phyloP scores from a whole-genome alignment of 2,797 vertebrate species.

The Taenioides sp. region DNA sequence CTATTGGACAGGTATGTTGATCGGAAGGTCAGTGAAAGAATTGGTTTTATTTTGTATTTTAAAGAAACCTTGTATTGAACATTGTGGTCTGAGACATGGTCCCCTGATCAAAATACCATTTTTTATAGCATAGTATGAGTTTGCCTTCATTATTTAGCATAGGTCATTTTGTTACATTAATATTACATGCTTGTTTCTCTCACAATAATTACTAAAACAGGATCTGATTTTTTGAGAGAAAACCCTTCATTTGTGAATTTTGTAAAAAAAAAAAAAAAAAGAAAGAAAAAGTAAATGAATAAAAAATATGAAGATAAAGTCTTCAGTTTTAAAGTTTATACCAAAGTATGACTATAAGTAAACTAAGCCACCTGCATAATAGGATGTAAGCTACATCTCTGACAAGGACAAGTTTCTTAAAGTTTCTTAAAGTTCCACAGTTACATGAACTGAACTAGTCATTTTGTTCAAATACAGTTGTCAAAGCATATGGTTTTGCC shows the following conservation, averaged over 20 bases:
- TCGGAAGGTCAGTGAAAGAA: not conserved
- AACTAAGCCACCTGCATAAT: slow-evolving; percentile 5
- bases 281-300: slow-evolving; percentile 58
- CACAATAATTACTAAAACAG: not conserved
- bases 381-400: no score
- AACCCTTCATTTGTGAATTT: not conserved
- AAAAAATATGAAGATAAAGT: slow-evolving; percentile 48
- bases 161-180: not conserved
- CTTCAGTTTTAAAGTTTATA: slow-evolving; percentile 12
- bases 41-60: not conserved
- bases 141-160: not conserved
- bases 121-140: not conserved
- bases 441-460: no score
- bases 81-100: not conserved
- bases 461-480: no score
- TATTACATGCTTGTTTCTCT: not conserved
- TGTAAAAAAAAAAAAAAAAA: slow-evolving; percentile 45
- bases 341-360: not conserved
- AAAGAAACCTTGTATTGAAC: not conserved
- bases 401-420: no score
- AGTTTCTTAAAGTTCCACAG: no score
- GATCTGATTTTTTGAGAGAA: not conserved
- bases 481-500: no score
- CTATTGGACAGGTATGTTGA: not conserved
- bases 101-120: not conserved